Evolutionary conservation across 2,797 vertebrate genomes (phyloP).

Genomic region (Antennarius maculatus): DNA sequence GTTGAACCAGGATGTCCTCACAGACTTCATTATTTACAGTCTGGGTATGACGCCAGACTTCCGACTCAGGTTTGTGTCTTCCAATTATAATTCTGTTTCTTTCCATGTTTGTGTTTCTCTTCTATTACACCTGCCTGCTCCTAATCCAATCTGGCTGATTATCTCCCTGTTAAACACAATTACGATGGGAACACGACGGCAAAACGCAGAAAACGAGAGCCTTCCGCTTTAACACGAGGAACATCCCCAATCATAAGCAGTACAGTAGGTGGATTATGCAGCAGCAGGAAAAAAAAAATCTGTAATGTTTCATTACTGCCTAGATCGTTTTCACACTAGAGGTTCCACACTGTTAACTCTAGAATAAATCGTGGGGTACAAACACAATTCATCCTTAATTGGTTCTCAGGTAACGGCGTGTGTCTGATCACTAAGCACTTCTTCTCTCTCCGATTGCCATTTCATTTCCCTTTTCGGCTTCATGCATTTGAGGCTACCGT

Average conservation of each 20-base stretch:
- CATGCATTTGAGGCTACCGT: no score
- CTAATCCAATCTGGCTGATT: conserved; percentile 45
- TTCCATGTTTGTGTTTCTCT: conserved; percentile 40
- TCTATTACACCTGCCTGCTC: conserved; percentile 47
- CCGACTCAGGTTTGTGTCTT: conserved; percentile 85
- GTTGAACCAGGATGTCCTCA: conserved; percentile 84
- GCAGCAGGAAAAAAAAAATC: neutral
- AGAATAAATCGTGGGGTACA: no score
- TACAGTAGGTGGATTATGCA: neutral
- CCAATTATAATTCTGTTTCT: conserved; percentile 40
- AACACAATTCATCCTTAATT: no score
- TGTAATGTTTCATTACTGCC: no score
- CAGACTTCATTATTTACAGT: conserved; percentile 88
- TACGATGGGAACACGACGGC: conserved; percentile 26
- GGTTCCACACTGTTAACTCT: neutral
- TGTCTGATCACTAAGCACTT: no score
- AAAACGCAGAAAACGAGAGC: neutral
- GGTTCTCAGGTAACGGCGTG: no score
- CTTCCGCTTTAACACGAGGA: neutral
- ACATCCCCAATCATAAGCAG: conserved; percentile 11
- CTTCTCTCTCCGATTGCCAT: no score
- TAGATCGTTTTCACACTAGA: no score
- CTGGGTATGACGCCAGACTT: conserved; percentile 91
- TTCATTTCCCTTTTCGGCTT: no score
- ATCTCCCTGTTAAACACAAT: conserved; percentile 38